Evolutionary conservation across 2,888 invertebrate species (phyloP), one percentile per base, ranked within the genome.

Genomic region (Pseudococcus longispinus): DNA sequence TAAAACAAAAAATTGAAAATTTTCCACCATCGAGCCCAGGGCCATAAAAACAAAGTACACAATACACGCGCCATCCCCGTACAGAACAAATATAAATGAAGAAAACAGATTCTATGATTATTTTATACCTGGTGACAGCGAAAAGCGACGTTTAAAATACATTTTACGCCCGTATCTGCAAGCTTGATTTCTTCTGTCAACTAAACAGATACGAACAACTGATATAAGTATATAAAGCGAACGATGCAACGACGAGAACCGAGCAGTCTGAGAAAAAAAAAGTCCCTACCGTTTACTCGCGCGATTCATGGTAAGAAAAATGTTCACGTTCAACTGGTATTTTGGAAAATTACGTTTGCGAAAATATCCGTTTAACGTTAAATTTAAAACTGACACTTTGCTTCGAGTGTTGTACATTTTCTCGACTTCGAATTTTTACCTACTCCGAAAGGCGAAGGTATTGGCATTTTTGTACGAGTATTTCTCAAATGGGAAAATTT

Each of bases 161-260:
- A 70, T 70, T 70, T 70, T 29, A 15, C 29, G 29, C 23, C 55
- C n/a, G 46, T 60, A 29, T 29, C 29, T 70, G 70, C 18, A 29
- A 70, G 29, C 29, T 70, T 70, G 29, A 70, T 70, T 70, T 70
- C 70, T 70, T 70, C 70, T 70, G 70, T 70, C 70, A 70, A 70
- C 70, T 70, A 32, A 26, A 70, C 70, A 70, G 70, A 29, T 70
- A 70, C 70, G 70, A 70, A 70, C 70, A 70, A 70, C 70, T 29
- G 70, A 70, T 70, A 70, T 70, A 29, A 70, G 23, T 60, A 60
- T 60, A 70, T 70, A 70, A 70, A 26, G 18, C 18, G 26, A 70
- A 70, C 70, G 70, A 70, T 70, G 70, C 32, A 29, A 70, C 29
- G 18, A 29, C 29, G 11, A 23, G 13, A 29, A 70, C 29, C 20